Percentiles rank a stretch among this genome's conserved stretches.
Evolutionary conservation across 2,113 vertebrate genomes (phyloP).

Genomic region (Picathartes gymnocephalus): DNA sequence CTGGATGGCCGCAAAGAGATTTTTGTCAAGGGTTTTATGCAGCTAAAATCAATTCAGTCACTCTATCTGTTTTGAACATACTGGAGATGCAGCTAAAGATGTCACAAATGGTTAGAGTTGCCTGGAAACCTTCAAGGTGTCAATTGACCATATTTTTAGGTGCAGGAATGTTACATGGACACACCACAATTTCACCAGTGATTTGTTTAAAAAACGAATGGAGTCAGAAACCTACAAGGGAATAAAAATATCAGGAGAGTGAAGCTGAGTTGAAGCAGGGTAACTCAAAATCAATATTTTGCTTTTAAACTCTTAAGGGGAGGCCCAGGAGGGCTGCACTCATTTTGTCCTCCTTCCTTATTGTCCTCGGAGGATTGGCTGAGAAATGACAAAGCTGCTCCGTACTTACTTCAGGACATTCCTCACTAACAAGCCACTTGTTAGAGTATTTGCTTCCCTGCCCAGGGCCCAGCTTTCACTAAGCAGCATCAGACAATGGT

Average conservation of each 20-base stretch:
- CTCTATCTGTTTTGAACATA: constrained; percentile 73
- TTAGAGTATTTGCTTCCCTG: constrained; percentile 63
- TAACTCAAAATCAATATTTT: constrained; percentile 91
- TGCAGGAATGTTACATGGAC: constrained; percentile 73
- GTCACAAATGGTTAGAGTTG: constrained; percentile 85
- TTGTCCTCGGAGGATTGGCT: constrained; percentile 77
- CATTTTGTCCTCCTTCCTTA: constrained; percentile 79
- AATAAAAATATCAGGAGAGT: constrained; percentile 79
- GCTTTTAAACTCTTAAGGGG: constrained; percentile 88
- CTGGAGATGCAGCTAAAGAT: constrained; percentile 67
- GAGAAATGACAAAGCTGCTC: constrained; percentile 72
- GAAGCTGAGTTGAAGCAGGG: constrained; percentile 82
- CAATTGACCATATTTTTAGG: constrained; percentile 83
- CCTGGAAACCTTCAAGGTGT: constrained; percentile 78
- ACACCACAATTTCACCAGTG: constrained; percentile 74
- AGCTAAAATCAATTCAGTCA: constrained; percentile 80
- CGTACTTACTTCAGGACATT: constrained; percentile 67
- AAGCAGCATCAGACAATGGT: not conserved
- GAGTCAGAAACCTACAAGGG: constrained; percentile 79
- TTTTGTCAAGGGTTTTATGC: constrained; percentile 72
- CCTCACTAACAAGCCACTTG: constrained; percentile 76
- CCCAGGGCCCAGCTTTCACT: not conserved
- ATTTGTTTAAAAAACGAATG: constrained; percentile 78
- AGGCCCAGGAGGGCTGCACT: constrained; percentile 82
- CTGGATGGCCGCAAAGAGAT: constrained; percentile 70